Evolutionary conservation across 2,888 invertebrate species (phyloP), one percentile per base, ranked within the genome.

Genomic region (Cheilosia scutellata): DNA sequence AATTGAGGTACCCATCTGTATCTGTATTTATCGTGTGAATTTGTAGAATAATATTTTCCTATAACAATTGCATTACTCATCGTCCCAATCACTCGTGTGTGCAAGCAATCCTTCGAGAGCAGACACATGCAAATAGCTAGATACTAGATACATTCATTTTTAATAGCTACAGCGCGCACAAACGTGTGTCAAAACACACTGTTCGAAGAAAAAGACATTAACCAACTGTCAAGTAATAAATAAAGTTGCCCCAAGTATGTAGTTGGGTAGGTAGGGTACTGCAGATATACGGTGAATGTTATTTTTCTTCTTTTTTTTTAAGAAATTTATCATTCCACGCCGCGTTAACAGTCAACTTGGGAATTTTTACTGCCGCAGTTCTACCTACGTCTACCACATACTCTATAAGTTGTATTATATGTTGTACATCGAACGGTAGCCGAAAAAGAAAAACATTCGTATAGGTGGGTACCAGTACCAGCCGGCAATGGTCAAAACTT

Each of bases 151-250:
- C 70, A 71, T 71, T 71, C 9, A 60, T 65, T 62, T 62, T 5
- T 53, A 75, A 70, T 51, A 57, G 65, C 74, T 63, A 51, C 11
- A 53, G 33, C 29, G 42, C 79, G 49, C 49, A 72, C 74, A 57
- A 47, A 63, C 42, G 55, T 86, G 58, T 77, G 82, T 82, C 86
- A 82, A 86, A 86, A 86, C 72, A 86, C 58, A 51, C 7, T 42
- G 72, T 66, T 82, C 82, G 66, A 77, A 76, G 76, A 86, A 86
- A 86, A 82, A 86, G 86, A 68, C 77, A 86, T 86, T 82, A 82
- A 82, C 53, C 82, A 82, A 82, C 86, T 82, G 86, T 82, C 86
- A 86, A 68, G 86, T 60, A 82, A 86, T 86, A 86, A 86, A 86
- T 86, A 77, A 82, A 77, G 68, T 68, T 66, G 71, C 63, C 76